Conservation (phyloP, 2,888 invertebrate species). For the Noctua janthina region DNA sequence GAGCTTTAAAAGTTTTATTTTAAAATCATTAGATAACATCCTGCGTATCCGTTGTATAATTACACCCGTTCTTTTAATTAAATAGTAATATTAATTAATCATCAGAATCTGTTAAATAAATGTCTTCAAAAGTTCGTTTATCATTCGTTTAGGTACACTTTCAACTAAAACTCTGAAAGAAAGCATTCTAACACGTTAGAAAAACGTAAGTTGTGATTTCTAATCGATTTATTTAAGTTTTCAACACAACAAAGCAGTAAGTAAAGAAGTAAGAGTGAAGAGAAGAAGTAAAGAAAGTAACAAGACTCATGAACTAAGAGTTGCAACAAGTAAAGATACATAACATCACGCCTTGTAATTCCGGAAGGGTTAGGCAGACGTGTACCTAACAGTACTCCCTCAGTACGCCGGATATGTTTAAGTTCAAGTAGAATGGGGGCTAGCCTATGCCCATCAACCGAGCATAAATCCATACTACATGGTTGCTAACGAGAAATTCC, state of each 20-base stretch:
- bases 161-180: conserved; percentile 5
- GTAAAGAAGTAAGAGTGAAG: too few species aligned
- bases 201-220: neutral
- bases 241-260: neutral
- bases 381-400: too few species aligned
- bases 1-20: neutral
- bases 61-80: neutral
- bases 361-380: too few species aligned
- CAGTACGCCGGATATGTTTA: too few species aligned
- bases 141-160: neutral
- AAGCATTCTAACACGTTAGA: neutral
- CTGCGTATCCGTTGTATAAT: neutral
- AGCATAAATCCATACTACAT: too few species aligned
- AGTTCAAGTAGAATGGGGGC: too few species aligned
- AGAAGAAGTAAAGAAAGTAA: neutral
- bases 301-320: neutral
- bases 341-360: too few species aligned
- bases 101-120: neutral
- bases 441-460: too few species aligned
- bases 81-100: neutral
- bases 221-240: neutral
- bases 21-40: neutral
- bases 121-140: neutral
- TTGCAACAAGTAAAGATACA: neutral
- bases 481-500: too few species aligned